A percentile compares a stretch with the other conserved stretches of the same genome.
Conservation (phyloP, 2,888 invertebrate species). For the Trachelus troglodyta region DNA sequence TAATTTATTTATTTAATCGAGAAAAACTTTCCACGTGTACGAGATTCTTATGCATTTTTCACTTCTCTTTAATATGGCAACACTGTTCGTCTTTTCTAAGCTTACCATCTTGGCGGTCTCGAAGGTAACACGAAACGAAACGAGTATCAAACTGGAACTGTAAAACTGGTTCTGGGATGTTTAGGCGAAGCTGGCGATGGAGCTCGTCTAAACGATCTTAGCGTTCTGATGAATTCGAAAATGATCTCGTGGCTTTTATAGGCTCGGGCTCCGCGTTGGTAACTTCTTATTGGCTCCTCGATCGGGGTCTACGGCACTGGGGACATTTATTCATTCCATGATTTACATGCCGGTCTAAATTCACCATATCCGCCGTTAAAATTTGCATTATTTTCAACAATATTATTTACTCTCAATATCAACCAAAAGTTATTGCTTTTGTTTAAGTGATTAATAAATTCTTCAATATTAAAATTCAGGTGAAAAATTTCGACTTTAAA, state of each 20-base stretch:
- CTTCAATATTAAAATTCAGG: background rate
- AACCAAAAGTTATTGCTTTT: background rate
- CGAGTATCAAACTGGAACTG: background rate
- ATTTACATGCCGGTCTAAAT: background rate
- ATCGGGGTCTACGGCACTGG: background rate
- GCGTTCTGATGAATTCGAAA: conserved; percentile 35
- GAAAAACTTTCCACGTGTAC: background rate
- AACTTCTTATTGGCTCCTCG: background rate
- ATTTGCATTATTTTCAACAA: background rate
- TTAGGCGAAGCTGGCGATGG: conserved; percentile 48
- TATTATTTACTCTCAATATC: background rate
- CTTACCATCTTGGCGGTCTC: conserved; percentile 7
- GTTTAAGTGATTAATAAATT: background rate
- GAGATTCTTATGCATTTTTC: background rate
- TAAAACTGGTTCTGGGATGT: conserved; percentile 20
- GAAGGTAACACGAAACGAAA: background rate
- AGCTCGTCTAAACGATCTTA: conserved; percentile 48
- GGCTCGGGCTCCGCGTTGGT: conserved; percentile 28
- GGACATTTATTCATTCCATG: background rate
- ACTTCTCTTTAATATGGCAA: background rate
- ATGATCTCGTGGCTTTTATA: conserved; percentile 41
- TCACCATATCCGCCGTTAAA: background rate
- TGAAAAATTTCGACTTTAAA: background rate
- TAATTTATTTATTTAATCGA: background rate
- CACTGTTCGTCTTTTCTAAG: background rate